Conservation (phyloP, 2,113 vertebrate genomes). For the Pyrgilauda ruficollis region DNA sequence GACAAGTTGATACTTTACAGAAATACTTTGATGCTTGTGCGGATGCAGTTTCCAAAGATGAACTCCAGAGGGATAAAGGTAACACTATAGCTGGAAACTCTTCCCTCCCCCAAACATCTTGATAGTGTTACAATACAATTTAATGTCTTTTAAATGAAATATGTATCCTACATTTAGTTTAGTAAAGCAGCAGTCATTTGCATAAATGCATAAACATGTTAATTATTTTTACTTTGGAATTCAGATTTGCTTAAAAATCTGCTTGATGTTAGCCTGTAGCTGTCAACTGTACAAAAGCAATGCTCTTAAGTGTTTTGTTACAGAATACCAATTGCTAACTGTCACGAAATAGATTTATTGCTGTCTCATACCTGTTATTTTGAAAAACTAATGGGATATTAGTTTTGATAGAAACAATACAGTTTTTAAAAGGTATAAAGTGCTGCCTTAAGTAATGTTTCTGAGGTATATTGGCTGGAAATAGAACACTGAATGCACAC, state of each 20-base stretch:
- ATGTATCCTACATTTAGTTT: background rate
- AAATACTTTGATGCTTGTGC: slow-evolving; percentile 87
- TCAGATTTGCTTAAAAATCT: background rate
- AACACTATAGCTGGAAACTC: slow-evolving; percentile 12
- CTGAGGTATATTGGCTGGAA: background rate
- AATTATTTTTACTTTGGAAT: background rate
- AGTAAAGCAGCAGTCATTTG: fast-evolving
- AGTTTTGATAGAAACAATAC: background rate
- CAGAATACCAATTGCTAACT: background rate
- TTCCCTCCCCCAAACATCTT: fast-evolving
- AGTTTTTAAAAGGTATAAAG: background rate
- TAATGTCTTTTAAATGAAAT: background rate
- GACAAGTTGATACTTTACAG: slow-evolving; percentile 84
- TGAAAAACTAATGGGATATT: background rate
- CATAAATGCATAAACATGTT: background rate
- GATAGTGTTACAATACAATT: background rate
- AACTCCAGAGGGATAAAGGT: slow-evolving; percentile 95
- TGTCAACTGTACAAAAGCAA: background rate
- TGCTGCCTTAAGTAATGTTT: background rate
- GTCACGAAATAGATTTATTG: background rate
- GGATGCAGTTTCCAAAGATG: slow-evolving; percentile 91
- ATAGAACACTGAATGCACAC: background rate
- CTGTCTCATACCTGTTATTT: background rate
- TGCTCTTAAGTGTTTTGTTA: background rate
- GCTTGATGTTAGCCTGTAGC: background rate